phyloP scores from a whole-genome alignment of 1,140 invertebrate genomes.

The Halictus rubicundus region DNA sequence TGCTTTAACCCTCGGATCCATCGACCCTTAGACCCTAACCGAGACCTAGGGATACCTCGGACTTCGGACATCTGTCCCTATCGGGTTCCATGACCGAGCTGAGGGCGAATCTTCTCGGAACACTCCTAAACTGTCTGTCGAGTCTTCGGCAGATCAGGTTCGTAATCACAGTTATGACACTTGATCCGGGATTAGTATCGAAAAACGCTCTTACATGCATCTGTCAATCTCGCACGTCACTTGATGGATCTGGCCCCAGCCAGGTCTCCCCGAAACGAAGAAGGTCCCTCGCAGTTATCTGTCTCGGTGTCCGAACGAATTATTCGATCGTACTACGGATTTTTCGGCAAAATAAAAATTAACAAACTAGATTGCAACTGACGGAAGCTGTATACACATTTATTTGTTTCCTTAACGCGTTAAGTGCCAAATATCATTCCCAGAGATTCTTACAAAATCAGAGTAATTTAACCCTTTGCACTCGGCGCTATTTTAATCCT shows the following conservation, averaged over 20 bases:
- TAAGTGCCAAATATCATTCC: too few relatives aligned
- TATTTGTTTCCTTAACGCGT: too few relatives aligned
- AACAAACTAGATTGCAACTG: too few relatives aligned
- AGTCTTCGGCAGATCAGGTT: neutral
- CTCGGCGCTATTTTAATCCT: too few relatives aligned
- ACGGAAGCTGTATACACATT: too few relatives aligned
- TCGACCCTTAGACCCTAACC: neutral
- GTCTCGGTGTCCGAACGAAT: too few relatives aligned
- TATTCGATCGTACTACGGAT: too few relatives aligned
- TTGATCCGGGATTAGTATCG: constrained; percentile 1
- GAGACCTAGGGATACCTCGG: neutral
- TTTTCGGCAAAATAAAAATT: too few relatives aligned
- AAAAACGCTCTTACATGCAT: neutral
- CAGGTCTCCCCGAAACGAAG: neutral
- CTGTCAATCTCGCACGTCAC: neutral
- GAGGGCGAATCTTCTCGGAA: neutral
- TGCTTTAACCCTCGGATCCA: neutral
- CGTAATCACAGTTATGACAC: constrained; percentile 4
- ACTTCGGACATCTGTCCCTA: neutral
- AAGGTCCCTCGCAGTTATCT: too few relatives aligned
- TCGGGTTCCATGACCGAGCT: neutral
- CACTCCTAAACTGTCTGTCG: neutral
- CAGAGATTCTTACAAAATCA: too few relatives aligned
- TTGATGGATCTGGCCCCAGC: neutral
- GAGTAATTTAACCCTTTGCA: too few relatives aligned